These are phyloP conservation scores for Cololabis saira DNA, from an alignment of 2,113 vertebrate genomes.

Conservation along the genomic window DNA sequence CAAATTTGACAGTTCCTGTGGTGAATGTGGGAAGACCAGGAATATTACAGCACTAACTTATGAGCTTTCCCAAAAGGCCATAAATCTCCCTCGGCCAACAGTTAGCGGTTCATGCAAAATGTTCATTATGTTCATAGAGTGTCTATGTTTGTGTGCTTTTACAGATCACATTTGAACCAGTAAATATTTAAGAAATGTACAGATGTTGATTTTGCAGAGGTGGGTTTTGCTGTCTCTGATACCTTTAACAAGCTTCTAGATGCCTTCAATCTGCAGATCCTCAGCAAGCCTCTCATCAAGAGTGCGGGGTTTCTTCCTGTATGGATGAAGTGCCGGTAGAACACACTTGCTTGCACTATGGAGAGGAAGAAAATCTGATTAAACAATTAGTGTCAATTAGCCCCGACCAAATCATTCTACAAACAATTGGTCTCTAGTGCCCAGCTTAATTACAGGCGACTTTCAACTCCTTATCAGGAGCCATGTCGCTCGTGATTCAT, in stretches of 20 bases:
- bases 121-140: too few relatives aligned
- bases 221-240: neutral
- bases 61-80: too few relatives aligned
- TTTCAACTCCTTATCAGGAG: slow-evolving; percentile 96
- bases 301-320: slow-evolving; percentile 30
- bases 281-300: slow-evolving; percentile 15
- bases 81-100: too few relatives aligned
- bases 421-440: slow-evolving; percentile 99
- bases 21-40: too few relatives aligned
- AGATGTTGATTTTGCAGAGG: too few relatives aligned
- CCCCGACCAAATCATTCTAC: slow-evolving; percentile 94
- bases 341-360: slow-evolving; percentile 76
- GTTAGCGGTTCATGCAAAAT: too few relatives aligned
- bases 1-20: too few relatives aligned
- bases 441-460: slow-evolving; percentile 97
- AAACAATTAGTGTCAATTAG: slow-evolving; percentile 99
- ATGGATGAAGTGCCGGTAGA: slow-evolving; percentile 56
- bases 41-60: too few relatives aligned
- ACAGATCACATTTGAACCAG: too few relatives aligned
- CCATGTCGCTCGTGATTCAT: slow-evolving; percentile 93
- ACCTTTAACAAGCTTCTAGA: neutral
- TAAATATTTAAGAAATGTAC: too few relatives aligned
- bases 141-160: too few relatives aligned
- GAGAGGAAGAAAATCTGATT: slow-evolving; percentile 95
- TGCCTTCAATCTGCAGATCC: neutral